Percentiles rank a stretch among this genome's conserved stretches.
phyloP scores from a whole-genome alignment of 2,888 invertebrate species.

The Eristalis tenax region DNA sequence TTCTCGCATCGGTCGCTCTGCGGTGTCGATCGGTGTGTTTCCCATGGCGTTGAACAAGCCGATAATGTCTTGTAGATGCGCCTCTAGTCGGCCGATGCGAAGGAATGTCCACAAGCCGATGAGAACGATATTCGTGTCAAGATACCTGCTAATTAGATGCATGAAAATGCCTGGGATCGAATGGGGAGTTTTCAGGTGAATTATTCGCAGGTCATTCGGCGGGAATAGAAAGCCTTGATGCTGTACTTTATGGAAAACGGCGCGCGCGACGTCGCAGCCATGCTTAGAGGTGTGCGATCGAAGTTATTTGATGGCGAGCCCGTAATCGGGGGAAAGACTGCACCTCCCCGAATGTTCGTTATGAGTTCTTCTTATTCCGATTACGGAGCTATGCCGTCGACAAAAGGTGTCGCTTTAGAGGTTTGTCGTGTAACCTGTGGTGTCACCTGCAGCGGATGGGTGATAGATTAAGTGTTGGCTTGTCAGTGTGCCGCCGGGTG shows the following conservation, averaged over 20 bases:
- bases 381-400: not conserved
- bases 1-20: constrained; percentile 28
- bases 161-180: constrained; percentile 57
- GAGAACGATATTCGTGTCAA: constrained; percentile 68
- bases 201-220: constrained; percentile 49
- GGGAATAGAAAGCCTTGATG: not conserved
- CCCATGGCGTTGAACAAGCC: constrained; percentile 37
- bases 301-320: not conserved
- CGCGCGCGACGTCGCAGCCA: not conserved
- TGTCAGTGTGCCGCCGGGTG: too few species aligned
- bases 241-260: not conserved
- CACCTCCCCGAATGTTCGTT: not conserved
- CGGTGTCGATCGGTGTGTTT: constrained; percentile 7
- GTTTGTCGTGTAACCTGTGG: not conserved
- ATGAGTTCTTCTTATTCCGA: too few species aligned
- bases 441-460: not conserved
- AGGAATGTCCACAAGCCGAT: constrained; percentile 62
- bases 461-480: not conserved
- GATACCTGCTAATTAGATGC: constrained; percentile 67
- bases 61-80: constrained; percentile 40
- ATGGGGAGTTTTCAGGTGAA: constrained; percentile 57
- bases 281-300: not conserved
- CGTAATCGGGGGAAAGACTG: not conserved
- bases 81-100: constrained; percentile 25
- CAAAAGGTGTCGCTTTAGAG: not conserved